Evolutionary conservation across 2,888 invertebrate species (phyloP).

Genomic region (Drosophila falleni): DNA sequence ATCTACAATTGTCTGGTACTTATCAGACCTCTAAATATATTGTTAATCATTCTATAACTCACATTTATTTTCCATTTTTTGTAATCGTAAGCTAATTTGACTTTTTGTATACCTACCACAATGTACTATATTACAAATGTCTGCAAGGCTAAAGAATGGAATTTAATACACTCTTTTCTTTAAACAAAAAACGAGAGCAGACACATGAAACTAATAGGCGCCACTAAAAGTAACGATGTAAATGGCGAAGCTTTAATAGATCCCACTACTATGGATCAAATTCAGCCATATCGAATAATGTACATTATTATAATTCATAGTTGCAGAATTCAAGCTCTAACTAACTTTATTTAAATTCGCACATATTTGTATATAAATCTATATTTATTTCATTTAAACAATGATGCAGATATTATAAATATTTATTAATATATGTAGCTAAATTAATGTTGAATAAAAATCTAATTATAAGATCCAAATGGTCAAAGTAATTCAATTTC

Average conservation of each 20-base stretch:
- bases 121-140: background rate
- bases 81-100: constrained; percentile 3
- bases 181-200: constrained; percentile 3
- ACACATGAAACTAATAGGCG: constrained; percentile 18
- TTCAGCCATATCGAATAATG: constrained; percentile 61
- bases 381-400: constrained; percentile 35
- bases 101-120: constrained; percentile 1
- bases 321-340: constrained; percentile 28
- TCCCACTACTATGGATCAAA: constrained; percentile 31
- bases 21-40: constrained; percentile 10
- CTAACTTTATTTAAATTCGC: constrained; percentile 26
- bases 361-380: constrained; percentile 44
- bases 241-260: constrained; percentile 50
- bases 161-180: constrained; percentile 22
- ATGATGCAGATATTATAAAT: constrained; percentile 36
- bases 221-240: constrained; percentile 32
- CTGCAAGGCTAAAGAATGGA: constrained; percentile 7
- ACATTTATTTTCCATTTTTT: background rate
- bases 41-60: background rate
- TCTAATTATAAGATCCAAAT: constrained; percentile 39
- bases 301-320: constrained; percentile 56
- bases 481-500: constrained; percentile 6
- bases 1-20: background rate
- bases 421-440: constrained; percentile 58
- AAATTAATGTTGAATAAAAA: constrained; percentile 62